These are phyloP conservation scores for Knipowitschia caucasica DNA, from an alignment of 2,797 vertebrate genomes.

Conservation along the genomic window DNA sequence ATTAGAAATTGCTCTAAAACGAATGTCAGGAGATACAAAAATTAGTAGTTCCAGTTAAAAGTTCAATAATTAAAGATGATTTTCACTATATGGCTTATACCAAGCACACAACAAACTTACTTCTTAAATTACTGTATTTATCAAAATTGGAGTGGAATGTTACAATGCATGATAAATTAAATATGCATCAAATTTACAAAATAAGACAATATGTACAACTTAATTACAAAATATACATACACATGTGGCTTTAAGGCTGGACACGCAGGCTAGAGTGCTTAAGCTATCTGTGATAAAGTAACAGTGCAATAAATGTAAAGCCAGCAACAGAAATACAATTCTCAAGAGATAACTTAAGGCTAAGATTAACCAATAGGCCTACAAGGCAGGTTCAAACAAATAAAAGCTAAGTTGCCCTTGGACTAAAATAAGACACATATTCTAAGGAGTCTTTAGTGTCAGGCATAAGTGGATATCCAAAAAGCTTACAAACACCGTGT, in stretches of 20 bases:
- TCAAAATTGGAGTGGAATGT: slow-evolving; percentile 65
- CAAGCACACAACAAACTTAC: slow-evolving; percentile 33
- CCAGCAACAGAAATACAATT: slow-evolving; percentile 19
- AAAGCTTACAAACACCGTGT: slow-evolving; percentile 44
- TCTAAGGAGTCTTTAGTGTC: slow-evolving; percentile 28
- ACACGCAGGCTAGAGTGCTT: slow-evolving; percentile 51
- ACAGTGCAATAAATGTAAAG: slow-evolving; percentile 59
- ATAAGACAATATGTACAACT: slow-evolving; percentile 57
- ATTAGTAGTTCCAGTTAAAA: no score
- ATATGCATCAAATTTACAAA: slow-evolving; percentile 44
- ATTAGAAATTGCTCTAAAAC: no score
- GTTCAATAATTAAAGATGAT: no score
- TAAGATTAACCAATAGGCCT: slow-evolving; percentile 52
- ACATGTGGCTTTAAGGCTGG: slow-evolving; percentile 65
- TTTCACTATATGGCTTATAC: no score
- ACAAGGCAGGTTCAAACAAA: slow-evolving; percentile 48
- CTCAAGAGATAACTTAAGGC: slow-evolving; percentile 64
- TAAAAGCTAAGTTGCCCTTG: slow-evolving; percentile 39
- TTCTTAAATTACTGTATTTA: slow-evolving; percentile 66
- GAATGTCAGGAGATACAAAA: no score
- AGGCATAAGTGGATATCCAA: slow-evolving; percentile 43
- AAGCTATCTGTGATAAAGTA: slow-evolving; percentile 45
- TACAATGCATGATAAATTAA: slow-evolving; percentile 70
- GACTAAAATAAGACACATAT: slow-evolving; percentile 32
- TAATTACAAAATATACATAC: slow-evolving; percentile 58